Conservation (phyloP, 30 jellyfish, hydroid and myxozoan genomes). For the Euphysa ruthae region DNA sequence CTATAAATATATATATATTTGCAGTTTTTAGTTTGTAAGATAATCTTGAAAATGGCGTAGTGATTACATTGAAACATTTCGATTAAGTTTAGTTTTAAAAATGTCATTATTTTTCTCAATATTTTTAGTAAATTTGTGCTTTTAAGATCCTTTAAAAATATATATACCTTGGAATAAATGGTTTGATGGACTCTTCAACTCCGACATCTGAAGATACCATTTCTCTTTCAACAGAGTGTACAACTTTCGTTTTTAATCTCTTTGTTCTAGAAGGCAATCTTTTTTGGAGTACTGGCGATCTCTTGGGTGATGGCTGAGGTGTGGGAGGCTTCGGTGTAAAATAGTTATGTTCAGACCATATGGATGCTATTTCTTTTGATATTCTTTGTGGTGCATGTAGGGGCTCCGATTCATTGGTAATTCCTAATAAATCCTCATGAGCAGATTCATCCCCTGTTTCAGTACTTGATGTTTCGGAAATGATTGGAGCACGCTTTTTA, state of each 20-base stretch:
- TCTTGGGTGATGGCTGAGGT: not conserved
- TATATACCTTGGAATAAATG: too few relatives aligned
- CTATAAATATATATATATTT: too few relatives aligned
- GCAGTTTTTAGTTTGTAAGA: too few relatives aligned
- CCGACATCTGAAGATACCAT: not conserved
- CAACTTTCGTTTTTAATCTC: not conserved
- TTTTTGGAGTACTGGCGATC: not conserved
- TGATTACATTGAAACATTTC: too few relatives aligned
- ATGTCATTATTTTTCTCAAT: too few relatives aligned
- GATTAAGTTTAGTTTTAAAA: too few relatives aligned
- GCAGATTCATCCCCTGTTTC: constrained; percentile 14
- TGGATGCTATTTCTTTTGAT: constrained; percentile 8
- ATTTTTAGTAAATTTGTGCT: too few relatives aligned
- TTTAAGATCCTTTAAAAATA: too few relatives aligned
- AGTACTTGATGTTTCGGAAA: not conserved
- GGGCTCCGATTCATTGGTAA: not conserved
- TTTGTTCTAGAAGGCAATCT: not conserved
- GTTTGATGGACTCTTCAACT: not conserved
- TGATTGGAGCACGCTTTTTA: too few relatives aligned
- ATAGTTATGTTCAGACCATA: constrained; percentile 27
- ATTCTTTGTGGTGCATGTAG: not conserved
- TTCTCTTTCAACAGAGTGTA: too few relatives aligned
- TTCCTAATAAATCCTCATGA: constrained; percentile 1
- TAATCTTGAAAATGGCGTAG: too few relatives aligned
- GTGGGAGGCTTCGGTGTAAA: constrained; percentile 18